Evolutionary conservation across 2,113 vertebrate species (phyloP), one percentile per base, ranked within the genome.

Genomic region (Notiomystis cincta): DNA sequence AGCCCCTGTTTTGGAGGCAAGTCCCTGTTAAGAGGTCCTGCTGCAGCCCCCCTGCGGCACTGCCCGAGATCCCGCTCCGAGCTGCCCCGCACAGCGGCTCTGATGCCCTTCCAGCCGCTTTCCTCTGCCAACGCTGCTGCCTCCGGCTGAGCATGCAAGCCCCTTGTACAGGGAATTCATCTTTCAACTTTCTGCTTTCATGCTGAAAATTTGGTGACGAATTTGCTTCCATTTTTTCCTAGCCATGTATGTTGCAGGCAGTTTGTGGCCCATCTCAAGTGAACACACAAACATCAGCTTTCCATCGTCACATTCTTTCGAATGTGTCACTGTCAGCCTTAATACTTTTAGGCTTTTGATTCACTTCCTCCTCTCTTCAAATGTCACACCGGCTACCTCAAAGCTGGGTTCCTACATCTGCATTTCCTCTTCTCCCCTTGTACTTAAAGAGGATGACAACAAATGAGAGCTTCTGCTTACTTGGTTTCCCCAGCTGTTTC

Each of bases 341-440:
- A 20, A 0, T 64, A 51, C 40, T 89, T 89, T 89, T 48, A 76
- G 75, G 64, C 8, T 70, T 84, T 66, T 57, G 77, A 95, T 78
- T 91, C 80, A 83, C 56, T 64, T 95, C 78, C 66, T 87, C 50
- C 50, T 65, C 48, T 67, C 78, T 82, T 72, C 85, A 67, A 72
- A 85, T 23, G 48, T 76, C 82, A 79, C 8, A 8, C 23, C 9
- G 20, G 28, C 45, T 56, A 60, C 62, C 62, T 67, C 70, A 72
- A 51, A 81, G 76, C 86, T 72, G 54, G 17, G 17, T 24, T 86
- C 28, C 53, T 72, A 23, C 45, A 90, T 30, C 37, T 76, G 54
- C 48, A 64, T 57, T 56, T 93, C 78, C 47, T 91, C n/a, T n/a
- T 76, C 65, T 82, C 14, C 20, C 31, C 23, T 72, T 61, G 22